Evolutionary conservation across 37 sponge, comb jelly and placozoan species (phyloP), one percentile per base, ranked within the genome.

Genomic region (Aplysina aerophoba): DNA sequence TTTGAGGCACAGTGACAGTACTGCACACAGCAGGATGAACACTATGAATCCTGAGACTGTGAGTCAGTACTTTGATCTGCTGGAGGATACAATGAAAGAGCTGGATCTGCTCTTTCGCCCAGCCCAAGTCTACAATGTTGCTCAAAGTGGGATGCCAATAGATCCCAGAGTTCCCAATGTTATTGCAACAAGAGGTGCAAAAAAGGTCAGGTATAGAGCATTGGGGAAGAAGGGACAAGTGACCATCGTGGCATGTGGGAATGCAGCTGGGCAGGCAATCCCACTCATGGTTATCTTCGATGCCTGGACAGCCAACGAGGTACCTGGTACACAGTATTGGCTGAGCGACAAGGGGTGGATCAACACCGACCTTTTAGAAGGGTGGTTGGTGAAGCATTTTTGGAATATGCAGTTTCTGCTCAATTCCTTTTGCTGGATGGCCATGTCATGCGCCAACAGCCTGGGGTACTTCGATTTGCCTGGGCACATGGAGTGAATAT

Each of bases 261-360:
- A 84, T 85, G 89, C 85, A 30, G 85, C 72, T 65, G 89, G 89
- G 22, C 79, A 84, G 34, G 81, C 59, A 44, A 78, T 89, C 33
- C 90, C 86, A 36, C 90, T 82, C 6, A 40, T 89, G 55, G 41
- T 89, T 15, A 69, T 85, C 17, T 85, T 69, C 39, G 81, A 85
- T 67, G 74, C 73, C 13, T 85, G 85, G 85, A 89, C 81, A 0
- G 62, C 27, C 17, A 27, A 59, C 20, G 91, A 90, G 31, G 79
- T 87, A 22, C 91, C 87, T n/a, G 91, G 91, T 44, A 74, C 87
- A 17, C 72, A 39, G 69, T 90, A 87, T 83, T 79, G 87, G 0
- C 27, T 83, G 24, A 90, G 86, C 55, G 91, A 90, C 34, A 83
- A 74, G 3, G 91, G 87, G 4, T 90, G 91, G 91, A 90, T 86